Conservation (phyloP, 1,140 invertebrate genomes). For the Delia radicum region DNA sequence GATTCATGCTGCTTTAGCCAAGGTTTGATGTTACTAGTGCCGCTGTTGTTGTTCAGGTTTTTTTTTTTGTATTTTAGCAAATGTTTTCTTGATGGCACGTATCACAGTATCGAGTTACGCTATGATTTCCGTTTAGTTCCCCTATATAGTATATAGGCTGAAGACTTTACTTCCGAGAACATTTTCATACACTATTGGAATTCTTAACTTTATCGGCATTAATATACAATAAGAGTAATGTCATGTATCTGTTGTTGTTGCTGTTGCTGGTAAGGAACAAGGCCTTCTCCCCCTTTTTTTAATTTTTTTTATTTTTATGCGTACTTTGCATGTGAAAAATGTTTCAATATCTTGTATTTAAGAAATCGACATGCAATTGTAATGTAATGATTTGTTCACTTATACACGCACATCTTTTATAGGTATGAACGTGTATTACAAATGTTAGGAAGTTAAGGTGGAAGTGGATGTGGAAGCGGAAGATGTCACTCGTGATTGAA, state of each 20-base stretch:
- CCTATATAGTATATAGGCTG: constrained; percentile 25
- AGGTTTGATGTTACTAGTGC: background rate
- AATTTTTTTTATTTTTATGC: background rate
- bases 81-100: constrained; percentile 42
- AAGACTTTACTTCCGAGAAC: constrained; percentile 18
- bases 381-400: constrained; percentile 18
- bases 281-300: background rate
- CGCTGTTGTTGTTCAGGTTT: background rate
- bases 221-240: background rate
- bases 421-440: background rate
- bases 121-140: constrained; percentile 48
- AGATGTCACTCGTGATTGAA: constrained; percentile 28
- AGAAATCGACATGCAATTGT: background rate
- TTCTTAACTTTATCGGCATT: background rate
- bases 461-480: constrained; percentile 26
- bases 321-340: background rate
- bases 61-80: constrained; percentile 27
- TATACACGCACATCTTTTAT: background rate
- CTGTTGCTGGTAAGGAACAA: too few relatives aligned
- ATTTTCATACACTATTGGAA: background rate
- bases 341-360: background rate
- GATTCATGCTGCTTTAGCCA: constrained; percentile 15
- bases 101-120: constrained; percentile 56
- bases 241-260: background rate
- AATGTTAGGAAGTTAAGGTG: background rate